A percentile compares a stretch with the other conserved stretches of the same genome.
phyloP scores from a whole-genome alignment of 2,888 invertebrate genomes.

The Noctua pronuba region DNA sequence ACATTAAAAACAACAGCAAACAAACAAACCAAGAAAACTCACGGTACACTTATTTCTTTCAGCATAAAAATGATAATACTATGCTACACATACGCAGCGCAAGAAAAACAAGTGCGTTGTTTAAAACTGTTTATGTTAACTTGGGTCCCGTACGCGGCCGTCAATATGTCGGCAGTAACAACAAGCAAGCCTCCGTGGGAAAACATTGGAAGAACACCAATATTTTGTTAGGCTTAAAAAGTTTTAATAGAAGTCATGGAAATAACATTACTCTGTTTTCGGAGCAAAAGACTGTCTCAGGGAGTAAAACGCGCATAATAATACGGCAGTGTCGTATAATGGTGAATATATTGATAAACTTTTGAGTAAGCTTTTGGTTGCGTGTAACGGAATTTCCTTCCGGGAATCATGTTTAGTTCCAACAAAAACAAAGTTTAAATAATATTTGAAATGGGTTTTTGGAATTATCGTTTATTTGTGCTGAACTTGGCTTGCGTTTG shows the following conservation, averaged over 20 bases:
- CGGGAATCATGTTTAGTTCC: slow-evolving; percentile 20
- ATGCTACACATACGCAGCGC: slow-evolving; percentile 29
- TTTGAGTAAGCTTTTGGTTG: slow-evolving; percentile 42
- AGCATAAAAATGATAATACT: slow-evolving; percentile 43
- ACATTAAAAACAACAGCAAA: slow-evolving; percentile 19
- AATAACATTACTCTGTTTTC: slow-evolving; percentile 62
- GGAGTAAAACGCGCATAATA: slow-evolving; percentile 29
- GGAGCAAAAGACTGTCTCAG: slow-evolving; percentile 34
- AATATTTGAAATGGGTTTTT: background rate
- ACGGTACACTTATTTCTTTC: slow-evolving; percentile 32
- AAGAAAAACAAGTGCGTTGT: slow-evolving; percentile 61
- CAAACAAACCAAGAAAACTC: slow-evolving; percentile 12
- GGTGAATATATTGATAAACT: slow-evolving; percentile 52
- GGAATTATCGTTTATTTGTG: background rate
- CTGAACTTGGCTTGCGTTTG: background rate
- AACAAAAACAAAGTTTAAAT: background rate
- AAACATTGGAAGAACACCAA: slow-evolving; percentile 60
- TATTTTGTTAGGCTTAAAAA: slow-evolving; percentile 71
- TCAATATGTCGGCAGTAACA: slow-evolving; percentile 56
- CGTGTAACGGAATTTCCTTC: slow-evolving; percentile 15
- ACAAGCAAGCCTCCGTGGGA: slow-evolving; percentile 47
- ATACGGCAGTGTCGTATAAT: slow-evolving; percentile 28
- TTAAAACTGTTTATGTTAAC: slow-evolving; percentile 54
- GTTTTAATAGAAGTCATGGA: slow-evolving; percentile 72
- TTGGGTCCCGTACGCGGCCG: slow-evolving; percentile 31